Conservation (phyloP, 2,797 vertebrate species). For the Bufotes viridis region DNA sequence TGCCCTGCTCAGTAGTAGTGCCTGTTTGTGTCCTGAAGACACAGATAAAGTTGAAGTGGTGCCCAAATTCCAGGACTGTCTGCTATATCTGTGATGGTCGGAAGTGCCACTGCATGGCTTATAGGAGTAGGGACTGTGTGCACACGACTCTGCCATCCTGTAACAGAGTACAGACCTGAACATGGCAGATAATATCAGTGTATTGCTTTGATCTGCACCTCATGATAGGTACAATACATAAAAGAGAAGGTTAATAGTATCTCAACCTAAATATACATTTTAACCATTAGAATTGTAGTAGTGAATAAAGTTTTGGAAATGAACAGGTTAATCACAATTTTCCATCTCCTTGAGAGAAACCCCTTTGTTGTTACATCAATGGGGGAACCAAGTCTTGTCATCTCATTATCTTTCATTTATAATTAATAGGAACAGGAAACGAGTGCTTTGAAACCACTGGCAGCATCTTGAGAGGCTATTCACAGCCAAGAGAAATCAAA, state of each 20-base stretch:
- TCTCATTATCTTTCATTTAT: slow-evolving; percentile 59
- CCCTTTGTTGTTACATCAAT: slow-evolving; percentile 44
- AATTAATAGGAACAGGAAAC: slow-evolving; percentile 53
- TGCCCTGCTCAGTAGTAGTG: too few species aligned
- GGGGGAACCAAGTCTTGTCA: slow-evolving; percentile 43
- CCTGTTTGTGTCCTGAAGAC: too few species aligned
- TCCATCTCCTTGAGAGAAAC: slow-evolving; percentile 13
- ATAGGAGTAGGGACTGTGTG: too few species aligned
- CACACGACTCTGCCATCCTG: too few species aligned
- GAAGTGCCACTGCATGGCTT: too few species aligned
- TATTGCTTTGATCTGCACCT: too few species aligned
- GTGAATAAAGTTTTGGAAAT: neutral
- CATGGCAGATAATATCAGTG: too few species aligned
- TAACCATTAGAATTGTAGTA: neutral
- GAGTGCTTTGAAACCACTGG: slow-evolving; percentile 41
- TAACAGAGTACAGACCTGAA: too few species aligned
- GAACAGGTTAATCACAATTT: neutral
- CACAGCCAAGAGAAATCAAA: slow-evolving; percentile 41
- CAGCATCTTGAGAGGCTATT: slow-evolving; percentile 35
- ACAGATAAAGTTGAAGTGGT: too few species aligned
- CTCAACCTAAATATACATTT: neutral
- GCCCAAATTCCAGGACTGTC: too few species aligned
- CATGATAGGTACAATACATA: too few species aligned
- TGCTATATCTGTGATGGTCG: too few species aligned
- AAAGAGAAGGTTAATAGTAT: neutral